Percentiles rank a stretch among this genome's conserved stretches.
phyloP scores from a whole-genome alignment of 2,113 vertebrate species.

The Lontra canadensis region DNA sequence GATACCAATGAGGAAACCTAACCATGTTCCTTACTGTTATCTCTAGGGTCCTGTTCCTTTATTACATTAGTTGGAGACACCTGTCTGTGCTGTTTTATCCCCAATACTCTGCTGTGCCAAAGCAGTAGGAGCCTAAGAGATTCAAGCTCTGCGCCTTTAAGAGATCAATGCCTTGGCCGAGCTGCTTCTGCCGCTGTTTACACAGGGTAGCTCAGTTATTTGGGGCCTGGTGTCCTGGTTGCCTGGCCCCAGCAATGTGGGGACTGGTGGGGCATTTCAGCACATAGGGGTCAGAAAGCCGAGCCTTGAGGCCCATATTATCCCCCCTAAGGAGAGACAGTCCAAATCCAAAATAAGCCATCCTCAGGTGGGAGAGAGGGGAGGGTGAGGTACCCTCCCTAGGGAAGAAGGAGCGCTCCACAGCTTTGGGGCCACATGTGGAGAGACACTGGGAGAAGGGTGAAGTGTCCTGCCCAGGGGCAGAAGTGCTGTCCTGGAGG shows the following conservation, averaged over 20 bases:
- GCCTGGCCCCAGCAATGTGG: background rate
- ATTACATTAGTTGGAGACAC: conserved; percentile 45
- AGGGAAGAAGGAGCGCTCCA: background rate
- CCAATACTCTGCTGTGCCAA: conserved; percentile 25
- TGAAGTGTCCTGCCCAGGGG: fast-evolving
- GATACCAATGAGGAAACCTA: conserved; percentile 39
- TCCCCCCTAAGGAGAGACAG: background rate
- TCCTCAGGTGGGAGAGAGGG: background rate
- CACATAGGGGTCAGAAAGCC: background rate
- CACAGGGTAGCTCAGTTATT: background rate
- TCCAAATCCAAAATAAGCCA: background rate
- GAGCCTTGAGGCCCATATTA: background rate
- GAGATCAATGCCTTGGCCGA: conserved; percentile 12
- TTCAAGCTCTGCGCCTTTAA: conserved; percentile 53
- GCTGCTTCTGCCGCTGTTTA: conserved; percentile 50
- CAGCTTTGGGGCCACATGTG: background rate
- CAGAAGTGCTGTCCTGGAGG: background rate
- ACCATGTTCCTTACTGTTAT: background rate
- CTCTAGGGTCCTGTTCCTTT: conserved; percentile 42
- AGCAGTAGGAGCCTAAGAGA: conserved; percentile 52
- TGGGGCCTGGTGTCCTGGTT: background rate
- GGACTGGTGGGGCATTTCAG: background rate
- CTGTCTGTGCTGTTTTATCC: background rate
- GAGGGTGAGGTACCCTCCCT: background rate
- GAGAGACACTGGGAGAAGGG: background rate